phyloP scores from a whole-genome alignment of 1,140 invertebrate species.

The Pantala flavescens region DNA sequence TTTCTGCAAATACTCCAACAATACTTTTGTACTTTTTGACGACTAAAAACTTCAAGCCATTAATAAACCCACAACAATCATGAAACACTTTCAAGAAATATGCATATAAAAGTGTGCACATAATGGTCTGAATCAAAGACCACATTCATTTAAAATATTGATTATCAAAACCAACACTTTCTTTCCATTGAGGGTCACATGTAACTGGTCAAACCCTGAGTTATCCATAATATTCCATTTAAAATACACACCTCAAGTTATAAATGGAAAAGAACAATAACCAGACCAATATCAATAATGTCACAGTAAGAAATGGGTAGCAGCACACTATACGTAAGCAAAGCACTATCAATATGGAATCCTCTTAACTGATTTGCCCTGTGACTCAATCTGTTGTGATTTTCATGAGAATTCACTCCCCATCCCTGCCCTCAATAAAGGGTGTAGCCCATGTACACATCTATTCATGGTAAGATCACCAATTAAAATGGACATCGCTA shows the following conservation, averaged over 20 bases:
- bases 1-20: background rate
- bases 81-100: constrained; percentile 8
- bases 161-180: constrained; percentile 8
- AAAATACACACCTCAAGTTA: background rate
- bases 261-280: background rate
- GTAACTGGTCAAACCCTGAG: constrained; percentile 1
- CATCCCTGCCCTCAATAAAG: background rate
- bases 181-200: background rate
- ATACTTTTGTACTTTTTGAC: constrained; percentile 1
- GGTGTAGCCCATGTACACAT: background rate
- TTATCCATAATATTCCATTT: constrained; percentile 2
- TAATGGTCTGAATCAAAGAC: background rate
- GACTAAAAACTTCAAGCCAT: background rate
- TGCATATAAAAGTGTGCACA: constrained; percentile 7
- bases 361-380: background rate
- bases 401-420: background rate
- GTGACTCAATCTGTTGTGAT: background rate
- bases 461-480: background rate
- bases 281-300: constrained; percentile 2
- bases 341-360: constrained; percentile 7
- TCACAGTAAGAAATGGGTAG: constrained; percentile 2
- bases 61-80: background rate
- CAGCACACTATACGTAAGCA: background rate
- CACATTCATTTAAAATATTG: constrained; percentile 7
- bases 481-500: constrained; percentile 2